Percentiles rank a stretch among this genome's conserved stretches.
Conservation (phyloP, 2,113 vertebrate species). For the Tetrao urogallus region DNA sequence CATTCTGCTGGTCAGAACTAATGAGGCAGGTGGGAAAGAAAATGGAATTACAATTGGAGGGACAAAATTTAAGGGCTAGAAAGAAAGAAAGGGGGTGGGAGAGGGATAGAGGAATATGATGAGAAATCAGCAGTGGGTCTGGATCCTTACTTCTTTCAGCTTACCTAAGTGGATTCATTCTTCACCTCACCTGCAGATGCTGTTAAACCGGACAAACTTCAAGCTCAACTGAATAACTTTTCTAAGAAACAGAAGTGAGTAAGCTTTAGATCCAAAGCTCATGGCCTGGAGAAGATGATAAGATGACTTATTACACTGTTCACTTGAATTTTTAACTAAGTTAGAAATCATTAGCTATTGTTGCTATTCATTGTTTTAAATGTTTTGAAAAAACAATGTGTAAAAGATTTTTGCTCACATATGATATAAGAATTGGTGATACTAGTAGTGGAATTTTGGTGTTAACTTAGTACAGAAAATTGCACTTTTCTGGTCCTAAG, state of each 20-base stretch:
- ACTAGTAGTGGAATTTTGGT: neutral
- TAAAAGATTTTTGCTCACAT: neutral
- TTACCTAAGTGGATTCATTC: neutral
- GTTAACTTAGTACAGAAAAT: neutral
- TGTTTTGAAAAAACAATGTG: neutral
- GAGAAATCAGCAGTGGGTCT: neutral
- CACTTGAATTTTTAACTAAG: neutral
- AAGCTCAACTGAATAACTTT: neutral
- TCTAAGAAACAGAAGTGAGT: neutral
- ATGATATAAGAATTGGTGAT: neutral
- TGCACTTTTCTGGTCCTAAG: neutral
- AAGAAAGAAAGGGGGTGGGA: fast-evolving
- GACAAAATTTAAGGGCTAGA: neutral
- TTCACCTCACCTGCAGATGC: neutral
- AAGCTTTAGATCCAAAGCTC: neutral
- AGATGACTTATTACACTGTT: neutral
- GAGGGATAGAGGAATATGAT: neutral
- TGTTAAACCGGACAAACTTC: neutral
- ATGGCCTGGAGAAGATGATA: neutral
- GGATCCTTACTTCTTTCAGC: neutral
- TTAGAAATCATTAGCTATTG: neutral
- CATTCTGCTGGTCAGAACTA: no score
- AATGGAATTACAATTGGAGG: neutral
- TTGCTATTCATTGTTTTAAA: neutral
- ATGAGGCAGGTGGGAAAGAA: neutral